Percentiles rank a stretch among this genome's conserved stretches.
These are phyloP conservation scores for Maconellicoccus hirsutus DNA, from an alignment of 1,140 invertebrate species.

Conservation along the genomic window DNA sequence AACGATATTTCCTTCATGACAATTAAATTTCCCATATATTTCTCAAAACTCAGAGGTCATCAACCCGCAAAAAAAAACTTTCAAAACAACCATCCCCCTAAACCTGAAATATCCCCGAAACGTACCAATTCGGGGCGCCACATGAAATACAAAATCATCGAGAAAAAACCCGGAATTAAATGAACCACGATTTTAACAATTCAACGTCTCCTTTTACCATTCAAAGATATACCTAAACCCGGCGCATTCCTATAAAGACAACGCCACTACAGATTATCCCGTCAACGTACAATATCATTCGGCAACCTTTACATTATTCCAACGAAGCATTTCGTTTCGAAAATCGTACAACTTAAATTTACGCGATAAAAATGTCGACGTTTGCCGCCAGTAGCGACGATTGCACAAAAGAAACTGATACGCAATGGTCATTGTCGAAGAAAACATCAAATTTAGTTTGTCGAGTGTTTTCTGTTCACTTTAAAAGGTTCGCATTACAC, in stretches of 20 bases:
- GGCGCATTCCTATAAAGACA: neutral
- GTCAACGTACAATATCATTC: neutral
- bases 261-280: neutral
- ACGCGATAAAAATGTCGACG: conserved; percentile 2
- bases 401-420: neutral
- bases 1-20: no score
- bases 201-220: no score
- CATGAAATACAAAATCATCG: no score
- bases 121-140: no score
- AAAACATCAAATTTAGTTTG: conserved; percentile 6
- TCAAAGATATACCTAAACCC: no score
- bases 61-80: no score
- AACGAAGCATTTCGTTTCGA: neutral
- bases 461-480: conserved; percentile 1
- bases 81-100: no score
- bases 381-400: neutral
- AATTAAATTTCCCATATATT: no score
- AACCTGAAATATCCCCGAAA: no score
- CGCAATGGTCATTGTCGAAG: neutral
- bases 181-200: no score
- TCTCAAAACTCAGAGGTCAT: no score
- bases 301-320: neutral
- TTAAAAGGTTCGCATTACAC: neutral
- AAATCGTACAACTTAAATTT: neutral
- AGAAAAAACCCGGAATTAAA: no score